Evolutionary conservation across 2,113 vertebrate genomes (phyloP).

Genomic region (Vulpes ferrilata): DNA sequence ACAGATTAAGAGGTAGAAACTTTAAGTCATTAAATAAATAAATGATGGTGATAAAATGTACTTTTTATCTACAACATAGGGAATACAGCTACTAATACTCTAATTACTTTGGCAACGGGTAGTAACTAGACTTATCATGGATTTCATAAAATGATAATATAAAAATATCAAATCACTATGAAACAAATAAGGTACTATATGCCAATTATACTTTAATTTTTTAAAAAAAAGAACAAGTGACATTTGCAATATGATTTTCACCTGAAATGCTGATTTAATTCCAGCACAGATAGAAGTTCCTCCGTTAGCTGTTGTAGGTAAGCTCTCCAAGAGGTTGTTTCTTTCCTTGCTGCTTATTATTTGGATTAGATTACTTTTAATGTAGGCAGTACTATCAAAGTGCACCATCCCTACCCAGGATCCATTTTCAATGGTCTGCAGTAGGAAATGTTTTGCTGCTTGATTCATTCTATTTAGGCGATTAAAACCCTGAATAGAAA

Average conservation of each 20-base stretch:
- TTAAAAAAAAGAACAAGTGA: background rate
- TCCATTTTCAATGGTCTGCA: conserved; percentile 77
- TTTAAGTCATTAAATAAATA: background rate
- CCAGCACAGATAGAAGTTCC: conserved; percentile 84
- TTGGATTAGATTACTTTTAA: conserved; percentile 57
- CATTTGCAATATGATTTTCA: conserved; percentile 48
- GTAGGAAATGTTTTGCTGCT: conserved; percentile 84
- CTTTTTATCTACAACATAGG: background rate
- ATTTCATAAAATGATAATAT: background rate
- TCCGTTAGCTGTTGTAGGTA: background rate
- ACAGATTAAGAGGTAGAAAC: background rate
- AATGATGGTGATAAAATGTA: background rate
- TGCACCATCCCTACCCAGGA: conserved; percentile 86
- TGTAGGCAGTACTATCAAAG: background rate
- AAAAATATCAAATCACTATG: background rate
- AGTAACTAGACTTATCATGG: background rate
- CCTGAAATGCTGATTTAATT: conserved; percentile 78
- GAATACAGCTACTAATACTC: background rate
- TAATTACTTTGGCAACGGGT: background rate
- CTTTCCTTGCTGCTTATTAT: conserved; percentile 48
- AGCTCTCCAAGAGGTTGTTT: background rate
- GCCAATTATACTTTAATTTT: background rate
- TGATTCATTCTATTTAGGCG: conserved; percentile 79
- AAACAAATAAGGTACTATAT: background rate
- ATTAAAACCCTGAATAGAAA: accelerated